Evolutionary conservation across 2,888 invertebrate species (phyloP).

Genomic region (Cryptophagus acutangulus): DNA sequence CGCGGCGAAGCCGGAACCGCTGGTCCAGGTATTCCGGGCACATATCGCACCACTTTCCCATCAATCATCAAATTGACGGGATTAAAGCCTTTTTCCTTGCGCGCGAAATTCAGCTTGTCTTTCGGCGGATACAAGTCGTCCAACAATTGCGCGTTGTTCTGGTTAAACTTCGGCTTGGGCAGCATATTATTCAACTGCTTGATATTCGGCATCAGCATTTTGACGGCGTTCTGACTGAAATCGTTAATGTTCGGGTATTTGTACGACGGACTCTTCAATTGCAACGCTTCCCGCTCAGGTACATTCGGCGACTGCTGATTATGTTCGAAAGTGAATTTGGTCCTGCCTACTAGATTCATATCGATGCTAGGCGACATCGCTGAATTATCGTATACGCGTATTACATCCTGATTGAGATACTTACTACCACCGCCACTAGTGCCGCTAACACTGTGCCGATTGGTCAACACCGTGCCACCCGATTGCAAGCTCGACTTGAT

Average conservation of each 20-base stretch:
- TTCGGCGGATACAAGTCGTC: too few species aligned
- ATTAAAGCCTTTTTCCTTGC: too few species aligned
- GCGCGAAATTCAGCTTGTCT: too few species aligned
- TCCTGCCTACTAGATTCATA: slow-evolving; percentile 27
- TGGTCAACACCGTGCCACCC: slow-evolving; percentile 65
- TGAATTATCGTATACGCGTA: slow-evolving; percentile 41
- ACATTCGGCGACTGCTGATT: too few species aligned
- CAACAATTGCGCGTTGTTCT: too few species aligned
- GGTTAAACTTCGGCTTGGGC: too few species aligned
- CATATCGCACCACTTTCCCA: slow-evolving; percentile 76
- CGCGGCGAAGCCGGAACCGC: slow-evolving; percentile 24
- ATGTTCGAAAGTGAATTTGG: slow-evolving; percentile 6
- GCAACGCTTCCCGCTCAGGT: too few species aligned
- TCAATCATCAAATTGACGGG: slow-evolving; percentile 54
- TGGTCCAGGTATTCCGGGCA: slow-evolving; percentile 84
- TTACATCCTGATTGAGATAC: too few species aligned
- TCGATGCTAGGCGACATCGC: slow-evolving; percentile 39
- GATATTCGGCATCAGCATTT: slow-evolving; percentile 45
- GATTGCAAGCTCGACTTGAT: slow-evolving; percentile 78
- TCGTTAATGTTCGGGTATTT: slow-evolving; percentile 44
- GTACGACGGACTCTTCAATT: slow-evolving; percentile 24
- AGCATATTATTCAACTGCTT: slow-evolving; percentile 32
- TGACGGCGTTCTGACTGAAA: slow-evolving; percentile 47
- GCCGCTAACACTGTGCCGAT: slow-evolving; percentile 38
- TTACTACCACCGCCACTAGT: slow-evolving; percentile 33